Percentiles rank a stretch among this genome's conserved stretches.
Evolutionary conservation across 1,140 invertebrate species (phyloP).

Genomic region (Olivierus martensii): DNA sequence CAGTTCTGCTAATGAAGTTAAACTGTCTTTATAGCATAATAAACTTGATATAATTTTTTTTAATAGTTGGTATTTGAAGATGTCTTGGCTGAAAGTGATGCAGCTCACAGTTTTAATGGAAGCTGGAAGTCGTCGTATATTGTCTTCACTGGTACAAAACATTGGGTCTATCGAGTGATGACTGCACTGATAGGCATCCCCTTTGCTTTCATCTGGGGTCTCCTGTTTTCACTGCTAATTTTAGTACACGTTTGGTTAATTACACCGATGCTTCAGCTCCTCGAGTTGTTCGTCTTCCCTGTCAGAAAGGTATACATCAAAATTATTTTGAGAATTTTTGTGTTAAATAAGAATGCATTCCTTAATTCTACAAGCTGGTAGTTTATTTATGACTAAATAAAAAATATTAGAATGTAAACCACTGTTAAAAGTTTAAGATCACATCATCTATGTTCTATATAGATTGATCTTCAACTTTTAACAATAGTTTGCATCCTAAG

Average conservation of each 20-base stretch:
- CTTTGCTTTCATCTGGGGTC: constrained; percentile 32
- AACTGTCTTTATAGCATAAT: no score
- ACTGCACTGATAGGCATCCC: constrained; percentile 28
- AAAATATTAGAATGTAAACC: background rate
- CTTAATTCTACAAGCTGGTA: background rate
- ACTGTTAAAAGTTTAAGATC: no score
- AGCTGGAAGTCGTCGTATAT: constrained; percentile 33
- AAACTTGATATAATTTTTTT: no score
- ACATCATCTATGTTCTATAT: no score
- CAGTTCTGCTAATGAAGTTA: no score
- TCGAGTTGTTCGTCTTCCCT: constrained; percentile 23
- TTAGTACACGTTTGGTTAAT: constrained; percentile 31
- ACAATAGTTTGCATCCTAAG: no score
- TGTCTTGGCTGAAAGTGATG: constrained; percentile 37
- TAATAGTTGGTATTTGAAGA: constrained; percentile 34
- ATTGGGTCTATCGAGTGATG: constrained; percentile 31
- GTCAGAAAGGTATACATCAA: constrained; percentile 20
- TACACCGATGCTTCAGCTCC: constrained; percentile 25
- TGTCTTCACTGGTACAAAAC: constrained; percentile 32
- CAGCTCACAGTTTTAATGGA: constrained; percentile 32
- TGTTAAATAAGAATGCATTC: background rate
- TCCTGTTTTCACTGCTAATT: constrained; percentile 32
- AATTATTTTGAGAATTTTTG: background rate
- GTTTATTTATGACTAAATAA: background rate
- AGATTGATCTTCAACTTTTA: no score